Evolutionary conservation across 2,797 vertebrate species (phyloP), one percentile per base, ranked within the genome.

Genomic region (Pteropus rufus): DNA sequence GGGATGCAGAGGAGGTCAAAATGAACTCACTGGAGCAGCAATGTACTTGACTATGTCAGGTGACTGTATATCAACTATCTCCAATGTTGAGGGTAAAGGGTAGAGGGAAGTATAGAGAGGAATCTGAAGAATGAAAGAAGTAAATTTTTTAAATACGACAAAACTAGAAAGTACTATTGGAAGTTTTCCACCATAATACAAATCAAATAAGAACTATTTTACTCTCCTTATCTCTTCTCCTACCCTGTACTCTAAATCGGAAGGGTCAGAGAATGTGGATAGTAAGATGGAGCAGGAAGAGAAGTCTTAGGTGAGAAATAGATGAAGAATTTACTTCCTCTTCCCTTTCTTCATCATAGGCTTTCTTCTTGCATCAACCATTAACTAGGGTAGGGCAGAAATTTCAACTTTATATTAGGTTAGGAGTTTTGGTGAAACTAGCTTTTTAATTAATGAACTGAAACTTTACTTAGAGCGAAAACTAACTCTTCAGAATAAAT

Each of bases 381-480:
- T 67, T 67, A 62, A 21, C 41, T 60, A 70, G 56, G 19, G 12
- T 9, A 41, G 49, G 49, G 39, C n/a, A 60, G 46, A 89, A 79
- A 77, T 31, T 44, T 69, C 31, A 23, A 12, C n/a, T 65, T 60
- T 54, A 86, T 79, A 73, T 60, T 58, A 83, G 52, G 12, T 81
- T 39, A 65, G 49, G 58, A 83, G 39, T 70, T 80, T 90, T 62
- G 23, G 31, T 65, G 52, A 79, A 73, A 34, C 58, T 62, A 88
- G 3, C 64, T 41, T 52, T 87, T 64, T 84, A 87, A 79, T 70
- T 86, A 46, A 54, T 67, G 31, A 72, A 41, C 7, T 84, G 10
- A 83, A 79, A 62, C 9, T 41, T 91, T 67, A 36, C 54, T 91
- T 95, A 64, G 23, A 64, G 34, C 21, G 70, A 93, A 70, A 52